Base-by-base conservation (phyloP, 1,140 invertebrate genomes). In the Globodera ellingtonae region DNA sequence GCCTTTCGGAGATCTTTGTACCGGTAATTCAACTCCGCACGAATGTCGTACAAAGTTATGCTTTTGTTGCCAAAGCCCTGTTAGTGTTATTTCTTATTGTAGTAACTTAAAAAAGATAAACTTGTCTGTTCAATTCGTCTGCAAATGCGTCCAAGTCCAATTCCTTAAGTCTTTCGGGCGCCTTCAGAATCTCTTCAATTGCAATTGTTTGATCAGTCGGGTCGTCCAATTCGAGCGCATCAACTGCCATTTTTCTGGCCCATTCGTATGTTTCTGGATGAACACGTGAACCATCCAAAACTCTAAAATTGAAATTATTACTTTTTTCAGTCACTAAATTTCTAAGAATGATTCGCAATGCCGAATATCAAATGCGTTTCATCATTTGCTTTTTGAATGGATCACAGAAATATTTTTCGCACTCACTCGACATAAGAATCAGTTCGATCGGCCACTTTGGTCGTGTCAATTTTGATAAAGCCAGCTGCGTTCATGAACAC, bases 181-280 rank as follows among this genome's bases (percentile, higher is more conserved):
- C 89, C 62, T 90, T 95, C 0, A 99, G 90, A 87, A 99, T 98
- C 90, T 99, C 97, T 87, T 99, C 96, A 1, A 99, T 90, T 21
- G 97, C 97, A 4, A 94, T 94, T 0, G 96, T 95, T 0, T 97
- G 96, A 91, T 99, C 98, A n/a, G 83, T 91, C 90, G 94, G 93
- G 82, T 97, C 95, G 85, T 98, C 97, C 84, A 98, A 98, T 84
- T 99, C 98, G 13, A 99, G 90, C 8, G 98, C 98, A 91, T 99
- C 98, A 0, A 98, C 95, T 5, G 97, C 98, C 97, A 99, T 99
- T 91, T 99, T 99, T 35, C 96, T 91, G 0, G 98, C 98, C 97
- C 97, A 98, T 89, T 99, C 97, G 86, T 99, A 99, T 0, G 86
- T 89, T 90, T 99, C 98, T 0, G 97, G 97, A 91, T 99, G 98